Evolutionary conservation across 2,888 invertebrate species (phyloP).

Genomic region (Leptura quadrifasciata): DNA sequence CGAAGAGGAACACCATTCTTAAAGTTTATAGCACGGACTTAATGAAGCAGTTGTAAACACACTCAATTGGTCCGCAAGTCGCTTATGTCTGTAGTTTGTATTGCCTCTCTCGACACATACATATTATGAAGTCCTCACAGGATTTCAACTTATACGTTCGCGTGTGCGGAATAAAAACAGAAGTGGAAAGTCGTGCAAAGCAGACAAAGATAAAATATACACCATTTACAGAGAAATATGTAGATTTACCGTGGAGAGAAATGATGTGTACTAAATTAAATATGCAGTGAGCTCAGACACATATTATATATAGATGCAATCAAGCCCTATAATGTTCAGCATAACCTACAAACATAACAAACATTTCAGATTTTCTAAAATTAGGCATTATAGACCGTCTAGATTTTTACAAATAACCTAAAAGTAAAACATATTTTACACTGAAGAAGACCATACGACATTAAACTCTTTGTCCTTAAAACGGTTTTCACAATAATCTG

Average conservation of each 20-base stretch:
- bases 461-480: too few species aligned
- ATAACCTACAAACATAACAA: background rate
- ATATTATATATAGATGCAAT: constrained; percentile 9
- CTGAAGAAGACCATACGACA: too few species aligned
- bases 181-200: background rate
- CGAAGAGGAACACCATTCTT: constrained; percentile 54
- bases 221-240: constrained; percentile 25
- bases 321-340: background rate
- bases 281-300: constrained; percentile 10
- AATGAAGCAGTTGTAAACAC: constrained; percentile 62
- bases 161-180: constrained; percentile 16
- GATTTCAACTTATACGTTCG: constrained; percentile 1
- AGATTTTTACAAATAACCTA: too few species aligned
- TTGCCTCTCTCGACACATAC: constrained; percentile 46
- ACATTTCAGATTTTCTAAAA: background rate
- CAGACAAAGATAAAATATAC: constrained; percentile 11
- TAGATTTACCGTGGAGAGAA: constrained; percentile 33
- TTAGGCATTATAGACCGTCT: background rate
- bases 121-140: constrained; percentile 31
- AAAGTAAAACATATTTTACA: too few species aligned
- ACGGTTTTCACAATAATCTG: too few species aligned
- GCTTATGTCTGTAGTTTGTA: constrained; percentile 47
- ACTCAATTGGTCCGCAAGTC: constrained; percentile 51
- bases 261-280: constrained; percentile 40
- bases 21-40: constrained; percentile 59